Conservation (phyloP, 2,113 vertebrate species). For the Actenoides hombroni region DNA sequence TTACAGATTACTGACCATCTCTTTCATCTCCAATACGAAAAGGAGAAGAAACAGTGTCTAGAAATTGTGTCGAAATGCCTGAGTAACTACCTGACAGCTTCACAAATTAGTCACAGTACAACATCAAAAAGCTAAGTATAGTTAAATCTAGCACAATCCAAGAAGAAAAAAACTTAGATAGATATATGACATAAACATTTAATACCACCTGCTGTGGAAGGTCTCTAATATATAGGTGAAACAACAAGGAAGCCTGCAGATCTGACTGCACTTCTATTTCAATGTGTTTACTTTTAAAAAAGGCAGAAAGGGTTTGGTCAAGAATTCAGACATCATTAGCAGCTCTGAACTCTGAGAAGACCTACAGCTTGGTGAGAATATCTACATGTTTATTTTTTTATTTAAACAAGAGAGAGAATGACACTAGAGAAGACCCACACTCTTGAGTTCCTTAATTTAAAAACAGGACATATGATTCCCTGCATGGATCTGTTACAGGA, state of each 20-base stretch:
- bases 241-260: background rate
- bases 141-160: background rate
- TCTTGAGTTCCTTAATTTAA: background rate
- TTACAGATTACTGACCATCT: background rate
- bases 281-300: background rate
- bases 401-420: background rate
- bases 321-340: background rate
- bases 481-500: background rate
- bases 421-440: background rate
- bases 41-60: background rate
- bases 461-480: background rate
- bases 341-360: background rate
- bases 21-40: background rate
- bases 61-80: background rate
- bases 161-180: background rate
- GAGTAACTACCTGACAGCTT: background rate
- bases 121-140: background rate
- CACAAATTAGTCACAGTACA: background rate
- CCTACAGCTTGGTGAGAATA: background rate
- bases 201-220: background rate
- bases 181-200: background rate
- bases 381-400: background rate
- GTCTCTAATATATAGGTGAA: background rate
- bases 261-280: background rate
- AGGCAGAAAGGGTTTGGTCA: background rate